Evolutionary conservation across 2,113 vertebrate genomes (phyloP).

Genomic region (Oreotrochilus melanogaster): DNA sequence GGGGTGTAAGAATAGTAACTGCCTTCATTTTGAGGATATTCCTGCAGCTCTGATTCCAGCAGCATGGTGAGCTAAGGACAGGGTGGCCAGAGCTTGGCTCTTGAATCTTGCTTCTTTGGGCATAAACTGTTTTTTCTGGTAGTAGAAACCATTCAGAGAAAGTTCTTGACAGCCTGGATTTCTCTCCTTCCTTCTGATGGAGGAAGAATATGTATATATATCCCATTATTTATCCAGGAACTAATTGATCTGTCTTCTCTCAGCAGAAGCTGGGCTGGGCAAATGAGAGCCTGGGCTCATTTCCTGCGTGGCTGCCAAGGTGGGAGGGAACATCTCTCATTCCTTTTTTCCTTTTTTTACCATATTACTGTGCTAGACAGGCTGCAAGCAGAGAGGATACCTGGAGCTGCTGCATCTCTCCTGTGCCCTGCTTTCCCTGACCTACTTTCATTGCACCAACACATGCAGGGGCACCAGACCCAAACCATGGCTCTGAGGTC

Average conservation of each 20-base stretch:
- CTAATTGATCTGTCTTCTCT: neutral
- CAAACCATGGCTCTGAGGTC: neutral
- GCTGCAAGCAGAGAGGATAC: neutral
- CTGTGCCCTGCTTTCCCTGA: neutral
- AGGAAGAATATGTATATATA: too few species aligned
- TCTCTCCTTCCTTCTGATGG: neutral
- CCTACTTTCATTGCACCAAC: neutral
- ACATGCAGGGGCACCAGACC: too few species aligned
- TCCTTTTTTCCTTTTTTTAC: neutral
- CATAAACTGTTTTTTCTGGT: neutral
- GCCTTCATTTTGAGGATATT: neutral
- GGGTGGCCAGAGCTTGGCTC: neutral
- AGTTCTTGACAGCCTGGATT: neutral
- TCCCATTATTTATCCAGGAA: neutral
- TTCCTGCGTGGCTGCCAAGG: neutral
- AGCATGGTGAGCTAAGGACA: neutral
- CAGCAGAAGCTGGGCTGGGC: neutral
- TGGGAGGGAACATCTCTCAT: neutral
- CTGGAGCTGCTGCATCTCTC: neutral
- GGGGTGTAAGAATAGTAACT: neutral
- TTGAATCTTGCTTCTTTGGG: neutral
- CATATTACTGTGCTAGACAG: rapidly evolving
- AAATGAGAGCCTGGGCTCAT: neutral
- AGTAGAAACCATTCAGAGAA: neutral
- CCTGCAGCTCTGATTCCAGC: neutral